Base-by-base conservation (phyloP, 30 jellyfish, hydroid and myxozoan species). In the Aurelia aurita complex sp. Pacific region DNA sequence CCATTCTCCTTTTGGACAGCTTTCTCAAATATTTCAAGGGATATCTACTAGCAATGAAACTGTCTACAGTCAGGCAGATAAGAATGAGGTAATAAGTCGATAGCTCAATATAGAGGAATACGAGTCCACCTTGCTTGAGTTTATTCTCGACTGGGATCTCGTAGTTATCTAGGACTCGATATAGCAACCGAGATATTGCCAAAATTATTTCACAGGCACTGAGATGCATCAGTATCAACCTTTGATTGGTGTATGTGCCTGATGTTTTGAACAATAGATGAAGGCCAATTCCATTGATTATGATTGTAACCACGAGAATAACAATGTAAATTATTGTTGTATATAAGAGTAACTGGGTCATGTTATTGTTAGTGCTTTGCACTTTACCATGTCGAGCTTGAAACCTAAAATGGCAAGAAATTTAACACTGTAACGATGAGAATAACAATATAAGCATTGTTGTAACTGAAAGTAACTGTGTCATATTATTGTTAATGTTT, bases 51-150 rank as follows among this genome's bases (percentile, higher is more conserved):
- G 82, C 82, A 10, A 73, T 73, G 54, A 73, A 50, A 17, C 82
- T 73, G 34, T 73, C 82, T 1, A 73, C 69, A 11, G 82, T 40
- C 3, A 73, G 69, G 82, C 69, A 43, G 5, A 73, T 73, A 3
- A 73, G 36, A 9, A 73, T 14, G 18, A 73, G 59, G 82, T 73
- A 73, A 73, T 73, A 73, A 67, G 69, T 73, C 16, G 82, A 73
- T 73, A 73, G 69, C 29, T 51, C 69, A 33, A 73, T 50, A 43
- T 73, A 73, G 13, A 73, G 42, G 14, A 43, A 43, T 8, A 43
- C 34, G 6, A 73, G 46, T 13, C 57, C 67, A 13, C 19, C 69
- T 7, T 11, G 82, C 34, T 73, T 73, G 52, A 18, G 59, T 8
- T 16, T 73, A 46, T 51, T 15, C 6, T 73, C 82, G 5, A 18